These are phyloP conservation scores for Furcula furcula DNA, from an alignment of 2,888 invertebrate species.

Conservation along the genomic window DNA sequence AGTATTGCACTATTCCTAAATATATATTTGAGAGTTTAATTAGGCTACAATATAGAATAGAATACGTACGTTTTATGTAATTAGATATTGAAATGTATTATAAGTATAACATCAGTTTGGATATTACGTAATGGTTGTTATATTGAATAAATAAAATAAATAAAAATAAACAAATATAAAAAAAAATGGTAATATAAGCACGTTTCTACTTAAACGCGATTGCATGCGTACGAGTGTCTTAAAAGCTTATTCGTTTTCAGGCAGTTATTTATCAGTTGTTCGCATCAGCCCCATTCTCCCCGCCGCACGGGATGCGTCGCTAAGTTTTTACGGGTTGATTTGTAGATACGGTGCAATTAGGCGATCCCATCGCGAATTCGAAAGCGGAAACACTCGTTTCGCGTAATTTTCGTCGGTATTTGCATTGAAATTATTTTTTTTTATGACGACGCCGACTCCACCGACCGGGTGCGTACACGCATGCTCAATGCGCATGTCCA, in stretches of 20 bases:
- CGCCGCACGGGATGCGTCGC: conserved; percentile 52
- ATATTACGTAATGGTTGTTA: too few relatives aligned
- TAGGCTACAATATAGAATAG: too few relatives aligned
- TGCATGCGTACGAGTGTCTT: neutral
- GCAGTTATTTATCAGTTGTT: conserved; percentile 39
- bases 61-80: too few relatives aligned
- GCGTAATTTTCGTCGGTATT: conserved; percentile 63
- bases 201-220: too few relatives aligned
- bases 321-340: conserved; percentile 62
- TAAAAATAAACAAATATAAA: too few relatives aligned
- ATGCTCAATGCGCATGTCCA: conserved; percentile 61
- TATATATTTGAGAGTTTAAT: too few relatives aligned
- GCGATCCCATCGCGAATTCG: conserved; percentile 55
- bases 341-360: conserved; percentile 58
- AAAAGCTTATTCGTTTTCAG: conserved; percentile 19
- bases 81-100: too few relatives aligned
- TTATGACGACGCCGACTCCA: conserved; percentile 42
- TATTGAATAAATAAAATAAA: too few relatives aligned
- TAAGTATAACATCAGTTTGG: too few relatives aligned
- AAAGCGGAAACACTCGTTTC: conserved; percentile 59
- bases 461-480: conserved; percentile 64
- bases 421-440: conserved; percentile 68
- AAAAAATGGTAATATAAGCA: too few relatives aligned
- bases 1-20: too few relatives aligned
- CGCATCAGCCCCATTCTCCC: conserved; percentile 37